Evolutionary conservation across 2,888 invertebrate species (phyloP).

Genomic region (Eilema griseolum): DNA sequence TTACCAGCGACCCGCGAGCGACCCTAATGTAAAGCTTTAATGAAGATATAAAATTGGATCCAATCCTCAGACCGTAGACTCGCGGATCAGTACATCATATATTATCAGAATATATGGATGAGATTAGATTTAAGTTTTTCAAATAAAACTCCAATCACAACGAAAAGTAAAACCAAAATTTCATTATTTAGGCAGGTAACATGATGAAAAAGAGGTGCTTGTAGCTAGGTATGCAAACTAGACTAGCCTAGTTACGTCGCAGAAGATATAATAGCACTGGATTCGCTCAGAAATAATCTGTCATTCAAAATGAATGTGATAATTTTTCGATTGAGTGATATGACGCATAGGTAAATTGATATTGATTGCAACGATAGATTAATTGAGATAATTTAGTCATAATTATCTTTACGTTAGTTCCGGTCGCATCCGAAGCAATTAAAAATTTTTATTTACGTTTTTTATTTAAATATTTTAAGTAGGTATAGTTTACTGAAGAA

Average conservation of each 20-base stretch:
- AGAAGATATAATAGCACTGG: no score
- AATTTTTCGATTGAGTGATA: no score
- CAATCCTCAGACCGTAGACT: constrained; percentile 31
- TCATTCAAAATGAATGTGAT: no score
- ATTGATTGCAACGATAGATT: no score
- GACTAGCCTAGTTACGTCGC: no score
- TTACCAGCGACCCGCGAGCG: constrained; percentile 69
- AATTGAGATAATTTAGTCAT: background rate
- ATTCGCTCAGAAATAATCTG: background rate
- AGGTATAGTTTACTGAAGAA: background rate
- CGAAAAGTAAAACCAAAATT: constrained; percentile 4
- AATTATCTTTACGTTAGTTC: no score
- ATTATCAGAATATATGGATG: constrained; percentile 24
- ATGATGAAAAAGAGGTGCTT: background rate
- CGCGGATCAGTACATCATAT: constrained; percentile 26
- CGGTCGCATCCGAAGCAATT: no score
- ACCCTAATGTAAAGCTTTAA: constrained; percentile 65
- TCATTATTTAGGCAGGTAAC: background rate
- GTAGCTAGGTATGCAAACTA: background rate
- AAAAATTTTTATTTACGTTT: no score
- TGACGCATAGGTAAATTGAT: no score
- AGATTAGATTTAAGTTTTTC: constrained; percentile 36
- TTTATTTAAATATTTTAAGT: background rate
- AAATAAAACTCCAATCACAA: constrained; percentile 36
- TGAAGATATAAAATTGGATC: constrained; percentile 56